These are phyloP conservation scores for Teinopalpus imperialis DNA, from an alignment of 2,888 invertebrate genomes.

Conservation along the genomic window DNA sequence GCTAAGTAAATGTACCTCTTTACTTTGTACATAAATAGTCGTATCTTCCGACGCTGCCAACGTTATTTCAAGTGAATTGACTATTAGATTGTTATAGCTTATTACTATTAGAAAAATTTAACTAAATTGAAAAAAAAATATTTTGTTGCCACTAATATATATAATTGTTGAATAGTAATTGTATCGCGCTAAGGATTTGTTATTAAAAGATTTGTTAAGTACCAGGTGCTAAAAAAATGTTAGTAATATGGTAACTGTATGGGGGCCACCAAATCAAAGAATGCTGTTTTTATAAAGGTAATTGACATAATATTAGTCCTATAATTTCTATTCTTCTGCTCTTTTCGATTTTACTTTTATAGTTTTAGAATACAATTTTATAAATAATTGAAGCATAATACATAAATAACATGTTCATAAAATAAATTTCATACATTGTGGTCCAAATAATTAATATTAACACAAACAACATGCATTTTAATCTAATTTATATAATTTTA, in stretches of 20 bases:
- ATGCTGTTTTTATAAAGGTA: slow-evolving; percentile 65
- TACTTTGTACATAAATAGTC: slow-evolving; percentile 42
- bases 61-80: slow-evolving; percentile 47
- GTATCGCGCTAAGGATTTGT: slow-evolving; percentile 7
- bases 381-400: too few relatives aligned
- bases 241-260: slow-evolving; percentile 55
- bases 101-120: slow-evolving; percentile 42
- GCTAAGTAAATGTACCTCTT: slow-evolving; percentile 49
- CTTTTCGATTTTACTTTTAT: too few relatives aligned
- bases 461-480: too few relatives aligned
- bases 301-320: slow-evolving; percentile 26
- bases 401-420: too few relatives aligned
- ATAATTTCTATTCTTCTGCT: slow-evolving; percentile 15
- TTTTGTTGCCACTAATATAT: slow-evolving; percentile 39
- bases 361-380: too few relatives aligned
- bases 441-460: too few relatives aligned
- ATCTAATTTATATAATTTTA: too few relatives aligned
- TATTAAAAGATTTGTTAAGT: slow-evolving; percentile 8
- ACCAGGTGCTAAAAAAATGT: slow-evolving; percentile 25
- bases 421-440: too few relatives aligned
- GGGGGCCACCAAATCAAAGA: slow-evolving; percentile 76
- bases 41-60: slow-evolving; percentile 54
- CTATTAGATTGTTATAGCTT: slow-evolving; percentile 56
- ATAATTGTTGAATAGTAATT: slow-evolving; percentile 36
- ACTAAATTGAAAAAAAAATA: slow-evolving; percentile 29